Evolutionary conservation across 2,888 invertebrate species (phyloP), one percentile per base, ranked within the genome.

Genomic region (Zele albiditarsus): DNA sequence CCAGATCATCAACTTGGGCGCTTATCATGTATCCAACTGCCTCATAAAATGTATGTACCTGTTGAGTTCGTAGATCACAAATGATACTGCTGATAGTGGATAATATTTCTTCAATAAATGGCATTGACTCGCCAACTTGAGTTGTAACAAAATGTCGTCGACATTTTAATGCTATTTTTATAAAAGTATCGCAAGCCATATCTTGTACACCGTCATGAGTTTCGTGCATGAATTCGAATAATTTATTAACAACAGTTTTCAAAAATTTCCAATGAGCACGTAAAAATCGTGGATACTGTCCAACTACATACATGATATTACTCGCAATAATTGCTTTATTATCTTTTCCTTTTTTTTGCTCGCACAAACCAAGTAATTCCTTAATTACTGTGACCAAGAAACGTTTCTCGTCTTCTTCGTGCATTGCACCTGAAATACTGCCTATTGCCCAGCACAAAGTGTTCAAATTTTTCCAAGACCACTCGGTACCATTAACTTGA

Each of bases 141-240:
- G 96, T 93, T 78, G 96, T 97, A 25, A 99, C 98, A 91, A 99
- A 99, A 91, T 99, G 99, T 83, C 98, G 93, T 79, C 98, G 93
- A 91, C 99, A 99, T 90, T 99, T 99, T 84, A 98, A 93, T 38
- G 99, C 98, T 87, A 99, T 99, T 91, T 99, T 99, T 83, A 99
- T 99, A 89, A 99, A 99, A 57, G 99, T 99, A 91, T 99, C 99
- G 92, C 99, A 99, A 77, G 99, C 99, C 99, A 99, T 99, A 87
- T 99, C 99, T 90, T 99, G 99, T 33, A 99, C 99, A 85, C 99
- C 99, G 89, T 99, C 99, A 89, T 99, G 99, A 73, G 98, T 98
- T 91, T 99, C 93, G 89, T 99, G 99, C 99, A 99, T 99, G 90
- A 99, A 99, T 91, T 99, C 99, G 91, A 99, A 99, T 74, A 99